A percentile compares a stretch with the other conserved stretches of the same genome.
Conservation (phyloP, 2,888 invertebrate genomes). For the Amblyjoppa fuscipennis region DNA sequence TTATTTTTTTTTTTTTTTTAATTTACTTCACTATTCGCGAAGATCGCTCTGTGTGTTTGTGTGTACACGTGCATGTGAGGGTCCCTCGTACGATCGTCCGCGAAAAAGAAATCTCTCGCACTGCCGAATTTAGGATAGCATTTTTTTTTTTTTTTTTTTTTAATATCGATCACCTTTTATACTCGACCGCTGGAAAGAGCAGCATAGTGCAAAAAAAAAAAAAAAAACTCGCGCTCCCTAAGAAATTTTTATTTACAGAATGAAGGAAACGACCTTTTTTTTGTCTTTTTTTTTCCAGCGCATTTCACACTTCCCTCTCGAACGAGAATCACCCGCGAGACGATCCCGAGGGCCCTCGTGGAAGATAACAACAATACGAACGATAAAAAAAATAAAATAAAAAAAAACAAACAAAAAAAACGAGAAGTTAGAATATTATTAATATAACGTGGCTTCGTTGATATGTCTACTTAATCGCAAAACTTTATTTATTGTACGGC, state of each 20-base stretch:
- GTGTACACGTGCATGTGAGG: slow-evolving; percentile 35
- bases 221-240: slow-evolving; percentile 22
- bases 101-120: not conserved
- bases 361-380: slow-evolving; percentile 60
- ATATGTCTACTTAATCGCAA: slow-evolving; percentile 81
- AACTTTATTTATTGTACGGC: slow-evolving; percentile 78
- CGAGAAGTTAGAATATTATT: slow-evolving; percentile 64
- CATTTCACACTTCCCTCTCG: slow-evolving; percentile 13
- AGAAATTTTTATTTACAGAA: slow-evolving; percentile 65
- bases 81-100: slow-evolving; percentile 27
- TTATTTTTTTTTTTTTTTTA: slow-evolving; percentile 13
- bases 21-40: slow-evolving; percentile 32
- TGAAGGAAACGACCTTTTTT: slow-evolving; percentile 40
- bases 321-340: slow-evolving; percentile 17
- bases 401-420: slow-evolving; percentile 69
- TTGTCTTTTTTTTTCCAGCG: not conserved
- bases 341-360: slow-evolving; percentile 55
- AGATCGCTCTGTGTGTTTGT: slow-evolving; percentile 55
- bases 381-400: slow-evolving; percentile 50
- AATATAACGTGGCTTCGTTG: slow-evolving; percentile 78
- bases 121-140: not conserved
- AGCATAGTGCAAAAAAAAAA: not conserved
- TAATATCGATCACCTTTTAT: not conserved
- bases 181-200: slow-evolving; percentile 5
- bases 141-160: not conserved